Conservation (phyloP, 2,113 vertebrate species). For the Crotalus horridus region DNA sequence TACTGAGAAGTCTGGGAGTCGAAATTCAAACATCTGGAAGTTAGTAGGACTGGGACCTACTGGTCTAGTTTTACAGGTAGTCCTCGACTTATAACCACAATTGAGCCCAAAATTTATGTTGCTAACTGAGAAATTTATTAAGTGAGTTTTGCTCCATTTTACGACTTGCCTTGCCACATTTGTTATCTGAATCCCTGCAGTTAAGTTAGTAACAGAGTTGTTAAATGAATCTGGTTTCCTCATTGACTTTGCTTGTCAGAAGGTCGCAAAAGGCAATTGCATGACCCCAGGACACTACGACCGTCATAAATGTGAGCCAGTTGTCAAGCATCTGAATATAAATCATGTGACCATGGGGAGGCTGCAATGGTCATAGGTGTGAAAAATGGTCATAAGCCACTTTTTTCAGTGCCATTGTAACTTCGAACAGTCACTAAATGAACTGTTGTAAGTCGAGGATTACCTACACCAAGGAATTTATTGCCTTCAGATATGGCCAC, state of each 20-base stretch:
- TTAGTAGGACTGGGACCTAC: not conserved
- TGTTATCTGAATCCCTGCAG: not conserved
- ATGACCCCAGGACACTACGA: not conserved
- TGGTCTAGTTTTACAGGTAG: not conserved
- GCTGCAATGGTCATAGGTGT: not conserved
- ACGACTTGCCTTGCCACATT: not conserved
- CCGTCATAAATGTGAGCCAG: not conserved
- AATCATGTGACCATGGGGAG: not conserved
- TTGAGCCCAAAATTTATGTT: not conserved
- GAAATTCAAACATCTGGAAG: not conserved
- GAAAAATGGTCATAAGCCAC: not conserved
- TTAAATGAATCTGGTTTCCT: not conserved
- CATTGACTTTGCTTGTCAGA: not conserved
- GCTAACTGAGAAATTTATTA: not conserved
- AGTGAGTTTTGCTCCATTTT: not conserved
- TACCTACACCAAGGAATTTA: not conserved
- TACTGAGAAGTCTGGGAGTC: not conserved
- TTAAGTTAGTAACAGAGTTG: not conserved
- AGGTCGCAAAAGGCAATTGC: not conserved
- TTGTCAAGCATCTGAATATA: not conserved
- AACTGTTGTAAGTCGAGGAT: not conserved
- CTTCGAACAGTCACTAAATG: not conserved
- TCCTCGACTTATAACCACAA: not conserved
- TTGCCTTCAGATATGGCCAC: not conserved
- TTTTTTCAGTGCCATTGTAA: not conserved